Evolutionary conservation across 2,888 invertebrate species (phyloP), one percentile per base, ranked within the genome.

Genomic region (Psococerastis gibbosa): DNA sequence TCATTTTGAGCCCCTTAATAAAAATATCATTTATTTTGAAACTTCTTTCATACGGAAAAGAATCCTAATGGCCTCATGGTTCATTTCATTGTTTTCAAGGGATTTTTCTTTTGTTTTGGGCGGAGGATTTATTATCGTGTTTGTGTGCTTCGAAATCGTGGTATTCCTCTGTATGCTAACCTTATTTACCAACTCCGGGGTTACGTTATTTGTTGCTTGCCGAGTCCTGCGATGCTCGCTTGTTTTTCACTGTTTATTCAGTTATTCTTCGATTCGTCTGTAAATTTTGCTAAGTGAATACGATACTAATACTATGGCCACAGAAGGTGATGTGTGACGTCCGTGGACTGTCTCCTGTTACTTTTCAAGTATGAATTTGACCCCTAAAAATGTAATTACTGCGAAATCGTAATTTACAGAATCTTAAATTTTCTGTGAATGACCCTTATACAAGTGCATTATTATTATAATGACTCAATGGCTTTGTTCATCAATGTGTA

Each of bases 11-110:
- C 20, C 38, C n/a, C 38, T 22, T 38, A 38, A 18, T 38, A 38
- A 38, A 38, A 38, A 38, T 38, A 38, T 38, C 38, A 38, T 38
- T 38, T 38, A 38, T 38, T 38, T 38, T 20, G 8, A 27, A 11
- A 11, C 27, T 27, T 17, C 20, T 16, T 20, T 6, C 6, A 4
- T 16, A 38, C 17, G 20, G n/a, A 38, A 38, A 20, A 20, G 20
- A 38, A 38, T 38, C 17, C 38, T 38, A 38, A 38, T 38, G 38
- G 17, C 38, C n/a, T 38, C 20, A 22, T 38, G 22, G 18, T 20
- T 20, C 20, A 38, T 38, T 38, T 9, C 38, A 5, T 22, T 38
- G 16, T 17, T 4, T 20, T 38, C 20, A 13, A 18, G 38, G 38
- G 17, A 38, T 38, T 38, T 38, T 38, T n/a, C 22, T 38, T 17